These are phyloP conservation scores for Automeris io DNA, from an alignment of 2,888 invertebrate genomes.

Conservation along the genomic window DNA sequence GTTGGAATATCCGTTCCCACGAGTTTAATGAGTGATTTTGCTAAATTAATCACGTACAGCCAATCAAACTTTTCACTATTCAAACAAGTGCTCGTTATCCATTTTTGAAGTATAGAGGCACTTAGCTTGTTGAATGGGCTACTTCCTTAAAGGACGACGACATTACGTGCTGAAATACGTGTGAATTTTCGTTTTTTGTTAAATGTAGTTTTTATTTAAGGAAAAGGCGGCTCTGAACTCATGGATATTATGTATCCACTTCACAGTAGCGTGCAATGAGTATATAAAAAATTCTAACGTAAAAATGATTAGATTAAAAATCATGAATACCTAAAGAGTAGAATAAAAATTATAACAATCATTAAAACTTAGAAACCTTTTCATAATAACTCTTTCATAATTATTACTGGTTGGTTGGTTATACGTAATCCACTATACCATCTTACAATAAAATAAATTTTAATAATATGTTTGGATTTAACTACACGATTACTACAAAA, in stretches of 20 bases:
- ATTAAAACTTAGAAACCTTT: too few relatives aligned
- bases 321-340: too few relatives aligned
- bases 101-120: constrained; percentile 14
- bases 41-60: constrained; percentile 55
- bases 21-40: constrained; percentile 26
- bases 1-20: constrained; percentile 57
- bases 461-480: too few relatives aligned
- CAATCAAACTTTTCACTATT: constrained; percentile 37
- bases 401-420: too few relatives aligned
- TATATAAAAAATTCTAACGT: not conserved
- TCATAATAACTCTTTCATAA: too few relatives aligned
- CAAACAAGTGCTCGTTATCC: constrained; percentile 23
- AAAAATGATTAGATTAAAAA: too few relatives aligned
- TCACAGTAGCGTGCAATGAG: not conserved
- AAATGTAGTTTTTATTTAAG: not conserved
- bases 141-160: constrained; percentile 11
- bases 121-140: constrained; percentile 7
- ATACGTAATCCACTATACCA: too few relatives aligned
- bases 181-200: constrained; percentile 8
- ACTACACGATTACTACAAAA: too few relatives aligned
- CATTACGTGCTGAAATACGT: constrained; percentile 12
- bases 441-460: too few relatives aligned
- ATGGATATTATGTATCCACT: not conserved
- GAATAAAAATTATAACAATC: too few relatives aligned
- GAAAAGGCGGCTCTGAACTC: not conserved